Evolutionary conservation across 2,113 vertebrate species (phyloP).

Genomic region (Cercocebus atys): DNA sequence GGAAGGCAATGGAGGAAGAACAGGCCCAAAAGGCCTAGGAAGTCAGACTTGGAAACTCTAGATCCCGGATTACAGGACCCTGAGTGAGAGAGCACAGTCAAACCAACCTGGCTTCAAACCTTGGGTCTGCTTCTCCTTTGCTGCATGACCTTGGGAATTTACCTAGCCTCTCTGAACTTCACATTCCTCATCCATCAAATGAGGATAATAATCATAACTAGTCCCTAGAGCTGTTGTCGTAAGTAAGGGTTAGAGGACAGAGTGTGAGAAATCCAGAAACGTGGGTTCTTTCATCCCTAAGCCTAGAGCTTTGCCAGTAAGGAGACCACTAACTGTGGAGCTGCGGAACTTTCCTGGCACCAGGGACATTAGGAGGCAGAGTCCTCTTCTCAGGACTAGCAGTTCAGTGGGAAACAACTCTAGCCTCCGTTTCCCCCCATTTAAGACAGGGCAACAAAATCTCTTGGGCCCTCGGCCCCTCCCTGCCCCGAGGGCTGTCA

Average conservation of each 20-base stretch:
- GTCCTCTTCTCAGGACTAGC: not conserved
- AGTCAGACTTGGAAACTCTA: not conserved
- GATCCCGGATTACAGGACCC: not conserved
- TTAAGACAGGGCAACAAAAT: constrained; percentile 30
- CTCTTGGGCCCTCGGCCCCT: constrained; percentile 8
- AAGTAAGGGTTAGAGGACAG: not conserved
- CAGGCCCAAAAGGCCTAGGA: not conserved
- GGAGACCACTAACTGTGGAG: not conserved
- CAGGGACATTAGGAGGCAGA: not conserved
- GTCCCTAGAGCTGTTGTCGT: not conserved
- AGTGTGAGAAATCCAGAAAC: not conserved
- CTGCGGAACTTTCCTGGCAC: not conserved
- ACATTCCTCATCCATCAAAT: not conserved
- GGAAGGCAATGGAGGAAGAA: not conserved
- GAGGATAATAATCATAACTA: not conserved
- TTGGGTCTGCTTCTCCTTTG: not conserved
- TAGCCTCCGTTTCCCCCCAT: not conserved
- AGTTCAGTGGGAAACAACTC: not conserved
- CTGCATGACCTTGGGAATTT: not conserved
- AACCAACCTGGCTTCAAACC: not conserved
- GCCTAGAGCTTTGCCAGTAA: not conserved
- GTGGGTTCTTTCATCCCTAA: not conserved
- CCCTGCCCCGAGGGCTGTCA: constrained; percentile 53
- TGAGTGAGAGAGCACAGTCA: not conserved
- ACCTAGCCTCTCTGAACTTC: constrained; percentile 2